These are phyloP conservation scores for Diacarnus erythraeanus DNA, from an alignment of 37 sponge, comb jelly and placozoan genomes.

Conservation along the genomic window DNA sequence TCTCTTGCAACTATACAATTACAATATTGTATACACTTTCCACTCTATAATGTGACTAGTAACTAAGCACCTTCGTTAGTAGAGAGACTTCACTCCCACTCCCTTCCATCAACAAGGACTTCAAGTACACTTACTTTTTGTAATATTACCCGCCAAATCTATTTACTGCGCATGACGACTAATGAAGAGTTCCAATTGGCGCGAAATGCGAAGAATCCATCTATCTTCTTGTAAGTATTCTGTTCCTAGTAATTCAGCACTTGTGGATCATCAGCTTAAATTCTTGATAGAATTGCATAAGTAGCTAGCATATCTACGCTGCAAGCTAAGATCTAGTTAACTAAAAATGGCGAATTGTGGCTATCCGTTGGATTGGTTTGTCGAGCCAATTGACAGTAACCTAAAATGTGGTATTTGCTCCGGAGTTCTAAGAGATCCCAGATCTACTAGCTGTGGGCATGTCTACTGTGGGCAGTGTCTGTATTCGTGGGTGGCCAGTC, in stretches of 20 bases:
- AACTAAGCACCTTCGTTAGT: too few relatives aligned
- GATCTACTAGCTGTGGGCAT: conserved; percentile 63
- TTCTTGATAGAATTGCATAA: background rate
- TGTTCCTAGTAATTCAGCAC: too few relatives aligned
- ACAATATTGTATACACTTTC: too few relatives aligned
- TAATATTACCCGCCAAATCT: too few relatives aligned
- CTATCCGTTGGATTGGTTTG: conserved; percentile 65
- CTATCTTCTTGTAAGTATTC: too few relatives aligned
- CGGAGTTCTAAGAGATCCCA: conserved; percentile 50
- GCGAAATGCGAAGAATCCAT: too few relatives aligned
- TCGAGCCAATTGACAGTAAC: conserved; percentile 43
- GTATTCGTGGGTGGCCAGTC: conserved; percentile 34
- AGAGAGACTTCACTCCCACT: too few relatives aligned
- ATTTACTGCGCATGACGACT: too few relatives aligned
- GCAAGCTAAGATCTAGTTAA: background rate
- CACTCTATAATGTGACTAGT: too few relatives aligned
- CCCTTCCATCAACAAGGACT: background rate
- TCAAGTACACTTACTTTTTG: too few relatives aligned
- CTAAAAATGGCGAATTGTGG: conserved; percentile 30
- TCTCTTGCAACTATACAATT: conserved; percentile 57
- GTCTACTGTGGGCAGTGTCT: conserved; percentile 63
- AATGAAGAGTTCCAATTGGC: too few relatives aligned
- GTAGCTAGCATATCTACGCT: background rate
- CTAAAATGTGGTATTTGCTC: conserved; percentile 68
- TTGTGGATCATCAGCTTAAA: background rate